phyloP scores from a whole-genome alignment of 2,113 vertebrate species.

The Lampris incognitus region DNA sequence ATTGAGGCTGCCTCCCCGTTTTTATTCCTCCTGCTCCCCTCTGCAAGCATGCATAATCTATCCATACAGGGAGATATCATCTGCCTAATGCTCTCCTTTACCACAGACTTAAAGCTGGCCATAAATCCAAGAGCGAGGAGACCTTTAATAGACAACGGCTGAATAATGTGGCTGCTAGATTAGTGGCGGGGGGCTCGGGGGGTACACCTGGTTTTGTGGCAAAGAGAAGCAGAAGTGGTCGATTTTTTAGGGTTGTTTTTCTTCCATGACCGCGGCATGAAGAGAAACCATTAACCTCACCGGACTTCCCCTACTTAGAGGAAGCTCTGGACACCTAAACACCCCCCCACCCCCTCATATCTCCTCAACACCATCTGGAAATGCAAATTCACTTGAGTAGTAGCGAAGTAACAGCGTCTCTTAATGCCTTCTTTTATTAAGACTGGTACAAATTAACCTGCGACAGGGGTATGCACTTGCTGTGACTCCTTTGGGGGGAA shows the following conservation, averaged over 20 bases:
- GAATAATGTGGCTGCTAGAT: conserved; percentile 61
- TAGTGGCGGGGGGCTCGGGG: conserved; percentile 25
- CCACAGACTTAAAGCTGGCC: conserved; percentile 68
- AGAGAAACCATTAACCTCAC: not conserved
- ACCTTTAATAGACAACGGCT: conserved; percentile 60
- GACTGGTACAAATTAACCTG: no score
- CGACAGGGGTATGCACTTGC: no score
- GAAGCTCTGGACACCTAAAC: no score
- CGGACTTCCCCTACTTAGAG: not conserved
- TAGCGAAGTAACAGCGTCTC: no score
- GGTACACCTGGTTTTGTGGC: not conserved
- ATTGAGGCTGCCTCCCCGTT: conserved; percentile 57
- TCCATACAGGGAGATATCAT: conserved; percentile 70
- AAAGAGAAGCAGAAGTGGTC: conserved; percentile 25
- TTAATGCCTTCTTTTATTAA: no score
- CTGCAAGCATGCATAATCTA: conserved; percentile 73
- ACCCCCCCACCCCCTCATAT: no score
- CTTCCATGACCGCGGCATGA: not conserved
- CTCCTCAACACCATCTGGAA: no score
- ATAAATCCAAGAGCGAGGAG: conserved; percentile 60
- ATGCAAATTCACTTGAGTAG: no score
- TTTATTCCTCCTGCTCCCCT: conserved; percentile 58
- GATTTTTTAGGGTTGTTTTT: conserved; percentile 34
- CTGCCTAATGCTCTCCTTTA: conserved; percentile 72
- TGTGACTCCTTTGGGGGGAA: no score